Evolutionary conservation across 2,888 invertebrate genomes (phyloP).

Genomic region (Thereva nobilitata): DNA sequence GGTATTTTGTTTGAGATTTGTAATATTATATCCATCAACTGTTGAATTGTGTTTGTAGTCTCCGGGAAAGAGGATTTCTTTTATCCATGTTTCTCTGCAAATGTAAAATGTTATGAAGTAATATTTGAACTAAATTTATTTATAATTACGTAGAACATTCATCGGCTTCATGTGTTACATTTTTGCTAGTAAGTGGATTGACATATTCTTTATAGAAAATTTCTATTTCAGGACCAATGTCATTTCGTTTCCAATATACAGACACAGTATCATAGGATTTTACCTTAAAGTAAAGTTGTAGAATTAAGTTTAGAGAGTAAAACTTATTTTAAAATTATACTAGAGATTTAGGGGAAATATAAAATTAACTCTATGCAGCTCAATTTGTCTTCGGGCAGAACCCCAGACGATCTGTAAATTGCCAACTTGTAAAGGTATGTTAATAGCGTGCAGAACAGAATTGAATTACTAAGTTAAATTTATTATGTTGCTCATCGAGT

Average conservation of each 20-base stretch:
- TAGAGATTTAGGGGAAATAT: not conserved
- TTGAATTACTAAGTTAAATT: too few species aligned
- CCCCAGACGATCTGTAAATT: too few species aligned
- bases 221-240: slow-evolving; percentile 49
- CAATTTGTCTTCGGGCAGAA: too few species aligned
- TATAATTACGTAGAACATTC: slow-evolving; percentile 45
- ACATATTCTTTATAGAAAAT: slow-evolving; percentile 46
- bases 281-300: slow-evolving; percentile 48
- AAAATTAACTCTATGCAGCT: not conserved
- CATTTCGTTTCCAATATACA: slow-evolving; percentile 50
- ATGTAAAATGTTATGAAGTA: not conserved
- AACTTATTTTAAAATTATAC: slow-evolving; percentile 12
- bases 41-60: not conserved
- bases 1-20: slow-evolving; percentile 67
- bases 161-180: slow-evolving; percentile 47
- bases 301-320: slow-evolving; percentile 5
- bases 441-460: too few species aligned
- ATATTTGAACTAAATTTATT: not conserved
- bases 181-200: slow-evolving; percentile 36
- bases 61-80: slow-evolving; percentile 42
- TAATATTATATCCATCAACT: slow-evolving; percentile 47
- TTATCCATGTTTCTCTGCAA: slow-evolving; percentile 50
- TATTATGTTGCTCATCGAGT: too few species aligned
- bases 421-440: too few species aligned
- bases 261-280: slow-evolving; percentile 45